Evolutionary conservation across 2,888 invertebrate species (phyloP), one percentile per base, ranked within the genome.

Genomic region (Fissipunctia ypsillon): DNA sequence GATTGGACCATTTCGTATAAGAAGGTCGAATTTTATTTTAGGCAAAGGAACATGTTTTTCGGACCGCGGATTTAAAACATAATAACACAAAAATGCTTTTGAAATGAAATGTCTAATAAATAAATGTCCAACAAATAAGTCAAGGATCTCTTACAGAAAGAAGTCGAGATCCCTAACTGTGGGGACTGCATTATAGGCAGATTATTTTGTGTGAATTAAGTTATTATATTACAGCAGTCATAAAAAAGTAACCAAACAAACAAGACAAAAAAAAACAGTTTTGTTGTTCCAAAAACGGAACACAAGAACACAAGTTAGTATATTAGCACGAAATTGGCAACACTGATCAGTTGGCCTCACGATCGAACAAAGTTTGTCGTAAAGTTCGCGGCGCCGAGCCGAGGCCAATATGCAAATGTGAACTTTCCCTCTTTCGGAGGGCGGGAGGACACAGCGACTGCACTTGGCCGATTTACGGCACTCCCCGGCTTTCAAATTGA

Each of bases 401-500:
- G 78, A 80, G 91, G 91, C 90, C 92, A 90, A 92, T 93, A 95
- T 95, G 95, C 93, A 93, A 95, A 95, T 95, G 92, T 90, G 89
- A 91, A 95, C 95, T 95, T 95, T 95, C 95, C 92, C 94, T 94
- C 91, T 93, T 92, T 90, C 76, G 69, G 82, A 83, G 84, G 84
- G 84, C 85, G 85, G 84, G 78, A 80, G 88, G 84, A 77, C 78
- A 86, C 86, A 85, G 84, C 86, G 84, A 87, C 85, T 95, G 95
- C 94, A 94, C 95, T 95, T 94, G 95, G 94, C 94, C 94, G 95
- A 95, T 95, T 95, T 95, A 94, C 92, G 88, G 89, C 87, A 56
- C 90, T 88, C 86, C 87, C 89, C 85, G 82, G 84, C 85, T 89
- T 90, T 88, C 91, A 89, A 81, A 93, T 92, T 91, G 91, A 91